phyloP scores from a whole-genome alignment of 2,888 invertebrate species.

The Cyrtodaria siliqua region DNA sequence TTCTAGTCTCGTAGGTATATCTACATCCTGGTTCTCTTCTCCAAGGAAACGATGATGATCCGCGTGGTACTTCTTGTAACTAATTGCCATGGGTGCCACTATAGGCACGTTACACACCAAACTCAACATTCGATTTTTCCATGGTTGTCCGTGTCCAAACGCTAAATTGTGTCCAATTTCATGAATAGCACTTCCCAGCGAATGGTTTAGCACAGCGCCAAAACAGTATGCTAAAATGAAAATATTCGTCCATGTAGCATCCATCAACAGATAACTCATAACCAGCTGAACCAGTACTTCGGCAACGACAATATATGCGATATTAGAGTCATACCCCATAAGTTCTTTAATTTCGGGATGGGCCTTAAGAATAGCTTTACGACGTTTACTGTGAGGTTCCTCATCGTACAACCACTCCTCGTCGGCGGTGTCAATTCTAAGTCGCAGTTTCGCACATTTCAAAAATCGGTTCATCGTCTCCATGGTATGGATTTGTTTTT shows the following conservation, averaged over 20 bases:
- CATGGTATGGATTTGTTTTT: conserved; percentile 6
- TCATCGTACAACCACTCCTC: conserved; percentile 96
- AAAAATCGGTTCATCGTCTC: conserved; percentile 64
- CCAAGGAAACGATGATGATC: conserved; percentile 85
- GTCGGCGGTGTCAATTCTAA: conserved; percentile 65
- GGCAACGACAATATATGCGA: conserved; percentile 76
- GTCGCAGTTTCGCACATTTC: conserved; percentile 67
- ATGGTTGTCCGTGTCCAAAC: conserved; percentile 83
- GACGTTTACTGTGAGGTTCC: conserved; percentile 97
- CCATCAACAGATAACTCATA: conserved; percentile 75
- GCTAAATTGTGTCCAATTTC: conserved; percentile 86
- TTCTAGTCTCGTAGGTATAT: conserved; percentile 84
- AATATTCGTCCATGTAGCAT: conserved; percentile 79
- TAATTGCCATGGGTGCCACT: conserved; percentile 84
- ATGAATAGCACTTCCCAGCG: conserved; percentile 85
- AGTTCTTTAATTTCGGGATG: conserved; percentile 85
- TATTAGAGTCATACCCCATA: conserved; percentile 84
- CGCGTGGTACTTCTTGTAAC: conserved; percentile 85
- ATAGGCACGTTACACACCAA: conserved; percentile 84
- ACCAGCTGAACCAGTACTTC: conserved; percentile 79
- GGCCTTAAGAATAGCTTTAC: conserved; percentile 93
- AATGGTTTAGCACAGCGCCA: conserved; percentile 84
- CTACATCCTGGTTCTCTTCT: conserved; percentile 84
- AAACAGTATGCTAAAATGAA: conserved; percentile 79
- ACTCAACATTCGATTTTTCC: conserved; percentile 82